Percentiles rank a stretch among this genome's conserved stretches.
phyloP scores from a whole-genome alignment of 2,888 invertebrate species.

The Chironomus tentans region DNA sequence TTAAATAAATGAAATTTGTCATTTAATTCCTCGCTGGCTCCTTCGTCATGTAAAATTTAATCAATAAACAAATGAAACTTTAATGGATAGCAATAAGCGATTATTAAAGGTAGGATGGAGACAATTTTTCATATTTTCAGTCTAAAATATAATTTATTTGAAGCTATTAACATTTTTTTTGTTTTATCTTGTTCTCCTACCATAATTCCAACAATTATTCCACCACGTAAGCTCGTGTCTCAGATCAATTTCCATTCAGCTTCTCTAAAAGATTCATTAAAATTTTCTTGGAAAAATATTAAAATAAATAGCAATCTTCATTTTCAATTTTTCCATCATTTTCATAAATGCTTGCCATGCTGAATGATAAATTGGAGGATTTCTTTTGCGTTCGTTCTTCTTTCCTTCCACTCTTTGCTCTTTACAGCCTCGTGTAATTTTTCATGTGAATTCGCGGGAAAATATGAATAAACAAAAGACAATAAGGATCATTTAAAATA shows the following conservation, averaged over 20 bases:
- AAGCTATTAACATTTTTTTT: background rate
- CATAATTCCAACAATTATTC: no score
- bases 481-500: background rate
- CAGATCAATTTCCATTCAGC: background rate
- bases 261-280: conserved; percentile 9
- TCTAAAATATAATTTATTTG: background rate
- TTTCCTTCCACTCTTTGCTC: no score
- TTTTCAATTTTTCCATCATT: background rate
- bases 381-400: no score
- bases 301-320: no score
- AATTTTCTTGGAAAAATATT: conserved; percentile 3
- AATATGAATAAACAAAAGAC: background rate
- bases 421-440: no score
- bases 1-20: background rate
- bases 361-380: background rate
- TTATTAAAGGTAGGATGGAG: background rate
- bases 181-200: background rate
- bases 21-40: background rate
- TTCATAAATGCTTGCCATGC: background rate
- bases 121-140: background rate
- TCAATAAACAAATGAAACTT: background rate
- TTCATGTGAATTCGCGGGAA: background rate
- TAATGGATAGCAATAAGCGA: no score
- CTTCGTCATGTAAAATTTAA: background rate
- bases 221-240: background rate